phyloP scores from a whole-genome alignment of 2,113 vertebrate genomes.

The Petrocephalus microphthalmus region DNA sequence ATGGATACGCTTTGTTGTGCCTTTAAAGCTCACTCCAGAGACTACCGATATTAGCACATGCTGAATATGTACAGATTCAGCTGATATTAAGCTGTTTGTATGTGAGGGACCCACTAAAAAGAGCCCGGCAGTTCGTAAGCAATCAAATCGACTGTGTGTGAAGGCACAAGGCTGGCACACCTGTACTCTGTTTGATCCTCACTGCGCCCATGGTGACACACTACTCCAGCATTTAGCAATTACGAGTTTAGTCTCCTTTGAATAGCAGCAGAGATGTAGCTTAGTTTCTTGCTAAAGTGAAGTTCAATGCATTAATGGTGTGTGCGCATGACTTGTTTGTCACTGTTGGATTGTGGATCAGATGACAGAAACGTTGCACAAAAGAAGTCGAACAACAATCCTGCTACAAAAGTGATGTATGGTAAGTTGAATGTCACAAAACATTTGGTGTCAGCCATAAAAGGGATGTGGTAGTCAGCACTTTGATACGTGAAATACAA shows the following conservation, averaged over 20 bases:
- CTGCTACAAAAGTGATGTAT: not conserved
- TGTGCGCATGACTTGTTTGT: not conserved
- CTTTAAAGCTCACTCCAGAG: not conserved
- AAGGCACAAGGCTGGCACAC: not conserved
- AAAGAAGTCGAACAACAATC: not conserved
- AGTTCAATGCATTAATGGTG: not conserved
- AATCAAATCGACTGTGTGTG: not conserved
- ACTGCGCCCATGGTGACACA: not conserved
- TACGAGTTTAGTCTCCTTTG: not conserved
- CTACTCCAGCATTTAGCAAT: not conserved
- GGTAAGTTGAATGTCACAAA: not conserved
- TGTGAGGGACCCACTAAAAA: too few species aligned
- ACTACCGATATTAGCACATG: not conserved
- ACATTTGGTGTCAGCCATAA: not conserved
- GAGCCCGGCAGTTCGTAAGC: not conserved
- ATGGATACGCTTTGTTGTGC: not conserved
- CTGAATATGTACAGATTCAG: not conserved
- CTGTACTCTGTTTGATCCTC: not conserved
- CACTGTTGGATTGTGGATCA: not conserved
- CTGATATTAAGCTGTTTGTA: not conserved
- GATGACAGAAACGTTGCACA: not conserved
- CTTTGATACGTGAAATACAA: not conserved
- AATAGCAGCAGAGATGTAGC: not conserved
- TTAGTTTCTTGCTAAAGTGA: not conserved
- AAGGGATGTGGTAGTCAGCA: not conserved